phyloP scores from a whole-genome alignment of 2,888 invertebrate genomes.

The Lordiphosa andalusiaca region DNA sequence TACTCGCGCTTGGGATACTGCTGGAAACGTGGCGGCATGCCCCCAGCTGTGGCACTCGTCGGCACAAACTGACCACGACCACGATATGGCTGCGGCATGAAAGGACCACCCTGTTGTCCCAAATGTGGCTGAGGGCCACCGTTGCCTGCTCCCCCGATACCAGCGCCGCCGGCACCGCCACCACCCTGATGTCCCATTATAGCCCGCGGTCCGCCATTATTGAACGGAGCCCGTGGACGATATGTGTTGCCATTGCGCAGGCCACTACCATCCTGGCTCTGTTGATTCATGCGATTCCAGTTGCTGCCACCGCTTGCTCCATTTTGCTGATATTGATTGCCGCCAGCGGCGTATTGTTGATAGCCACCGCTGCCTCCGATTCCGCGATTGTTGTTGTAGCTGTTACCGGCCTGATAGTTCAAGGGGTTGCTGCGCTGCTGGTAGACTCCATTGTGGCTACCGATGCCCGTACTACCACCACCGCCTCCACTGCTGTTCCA shows the following conservation, averaged over 20 bases:
- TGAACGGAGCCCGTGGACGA: constrained; percentile 75
- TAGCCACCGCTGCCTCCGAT: constrained; percentile 50
- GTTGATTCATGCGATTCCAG: constrained; percentile 40
- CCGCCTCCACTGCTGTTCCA: constrained; percentile 60
- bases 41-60: constrained; percentile 57
- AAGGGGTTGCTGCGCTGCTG: constrained; percentile 77
- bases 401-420: constrained; percentile 76
- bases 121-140: constrained; percentile 65
- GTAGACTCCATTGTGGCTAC: constrained; percentile 49
- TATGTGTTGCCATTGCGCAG: constrained; percentile 64
- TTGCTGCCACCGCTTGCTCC: constrained; percentile 52
- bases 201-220: constrained; percentile 73
- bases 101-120: constrained; percentile 56
- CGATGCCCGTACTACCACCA: constrained; percentile 30
- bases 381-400: constrained; percentile 48
- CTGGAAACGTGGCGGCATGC: constrained; percentile 74
- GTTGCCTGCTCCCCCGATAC: constrained; percentile 41
- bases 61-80: constrained; percentile 76
- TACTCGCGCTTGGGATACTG: constrained; percentile 78
- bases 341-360: constrained; percentile 65
- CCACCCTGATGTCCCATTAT: constrained; percentile 75
- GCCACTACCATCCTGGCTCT: constrained; percentile 35
- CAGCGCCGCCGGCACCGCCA: constrained; percentile 29
- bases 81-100: constrained; percentile 69
- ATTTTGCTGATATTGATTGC: constrained; percentile 62